Conservation (phyloP, 2,888 invertebrate species). For the Agonopterix alstromeriana region DNA sequence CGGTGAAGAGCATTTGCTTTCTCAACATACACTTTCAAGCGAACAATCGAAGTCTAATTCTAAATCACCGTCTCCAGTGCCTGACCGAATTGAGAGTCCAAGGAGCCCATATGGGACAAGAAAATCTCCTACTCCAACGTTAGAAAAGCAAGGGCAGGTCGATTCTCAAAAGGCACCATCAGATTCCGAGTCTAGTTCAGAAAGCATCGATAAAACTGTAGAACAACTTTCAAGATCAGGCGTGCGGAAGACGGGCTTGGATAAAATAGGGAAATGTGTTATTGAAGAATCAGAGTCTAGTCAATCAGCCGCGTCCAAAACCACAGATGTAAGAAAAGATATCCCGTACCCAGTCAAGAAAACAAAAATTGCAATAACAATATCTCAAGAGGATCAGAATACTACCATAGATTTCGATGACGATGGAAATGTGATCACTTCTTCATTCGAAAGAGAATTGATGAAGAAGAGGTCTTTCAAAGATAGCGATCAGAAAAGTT, state of each 20-base stretch:
- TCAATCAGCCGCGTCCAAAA: constrained; percentile 72
- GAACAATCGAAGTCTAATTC: constrained; percentile 69
- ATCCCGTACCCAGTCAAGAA: constrained; percentile 68
- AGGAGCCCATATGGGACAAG: constrained; percentile 37
- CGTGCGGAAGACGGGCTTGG: constrained; percentile 59
- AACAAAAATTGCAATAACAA: constrained; percentile 71
- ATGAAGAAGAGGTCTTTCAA: constrained; percentile 62
- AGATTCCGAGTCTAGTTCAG: constrained; percentile 78
- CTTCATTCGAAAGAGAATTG: constrained; percentile 59
- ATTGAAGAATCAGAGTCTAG: constrained; percentile 79
- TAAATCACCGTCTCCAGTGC: constrained; percentile 55
- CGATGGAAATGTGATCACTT: constrained; percentile 66
- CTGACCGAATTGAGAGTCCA: constrained; percentile 62
- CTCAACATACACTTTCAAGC: constrained; percentile 61
- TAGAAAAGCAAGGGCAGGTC: constrained; percentile 78
- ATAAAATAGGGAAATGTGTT: constrained; percentile 62
- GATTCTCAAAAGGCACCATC: constrained; percentile 74
- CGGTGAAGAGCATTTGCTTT: constrained; percentile 64
- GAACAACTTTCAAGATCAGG: constrained; percentile 64
- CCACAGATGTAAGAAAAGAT: constrained; percentile 63
- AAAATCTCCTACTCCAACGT: constrained; percentile 76
- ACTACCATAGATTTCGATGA: constrained; percentile 72
- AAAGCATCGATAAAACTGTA: constrained; percentile 69
- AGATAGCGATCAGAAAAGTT: constrained; percentile 68
- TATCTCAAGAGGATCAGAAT: constrained; percentile 73